A percentile compares a stretch with the other conserved stretches of the same genome.
Conservation (phyloP, 2,113 vertebrate genomes). For the Hypomesus transpacificus region DNA sequence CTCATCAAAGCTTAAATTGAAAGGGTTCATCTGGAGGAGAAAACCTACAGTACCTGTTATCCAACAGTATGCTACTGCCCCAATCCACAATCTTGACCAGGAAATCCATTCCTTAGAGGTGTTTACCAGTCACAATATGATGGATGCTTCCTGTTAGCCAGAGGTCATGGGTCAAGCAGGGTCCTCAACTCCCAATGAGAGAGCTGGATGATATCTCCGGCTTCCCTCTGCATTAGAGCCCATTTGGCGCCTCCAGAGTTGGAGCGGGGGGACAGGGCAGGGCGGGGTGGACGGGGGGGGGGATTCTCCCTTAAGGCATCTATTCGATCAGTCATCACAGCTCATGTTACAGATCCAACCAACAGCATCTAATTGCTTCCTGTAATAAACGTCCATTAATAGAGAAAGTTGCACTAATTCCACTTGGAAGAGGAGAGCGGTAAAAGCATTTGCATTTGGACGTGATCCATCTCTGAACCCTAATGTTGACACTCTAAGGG, state of each 20-base stretch:
- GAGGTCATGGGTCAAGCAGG: slow-evolving; percentile 63
- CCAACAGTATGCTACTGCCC: not conserved
- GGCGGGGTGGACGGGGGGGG: no score
- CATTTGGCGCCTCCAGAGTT: slow-evolving; percentile 65
- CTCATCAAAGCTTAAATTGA: not conserved
- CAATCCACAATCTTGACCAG: slow-evolving; percentile 23
- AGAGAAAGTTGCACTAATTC: slow-evolving; percentile 20
- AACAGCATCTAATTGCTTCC: slow-evolving; percentile 43
- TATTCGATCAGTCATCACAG: slow-evolving; percentile 41
- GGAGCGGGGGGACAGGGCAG: slow-evolving; percentile 22
- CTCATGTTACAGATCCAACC: slow-evolving; percentile 47
- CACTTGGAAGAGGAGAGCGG: slow-evolving; percentile 8
- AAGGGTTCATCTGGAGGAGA: not conserved
- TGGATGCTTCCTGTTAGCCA: slow-evolving; percentile 52
- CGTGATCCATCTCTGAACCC: not conserved
- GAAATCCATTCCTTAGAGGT: slow-evolving; percentile 37
- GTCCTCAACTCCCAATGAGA: slow-evolving; percentile 65
- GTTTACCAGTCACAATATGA: slow-evolving; percentile 56
- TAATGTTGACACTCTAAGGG: not conserved
- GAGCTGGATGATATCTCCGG: slow-evolving; percentile 64
- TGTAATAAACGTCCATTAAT: slow-evolving; percentile 40
- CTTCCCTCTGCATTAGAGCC: slow-evolving; percentile 61
- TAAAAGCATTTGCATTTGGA: slow-evolving; percentile 7
- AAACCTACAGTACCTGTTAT: slow-evolving; percentile 2
- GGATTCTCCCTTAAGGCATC: not conserved